phyloP scores from a whole-genome alignment of 2,888 invertebrate genomes.

The Neoaliturus tenellus region DNA sequence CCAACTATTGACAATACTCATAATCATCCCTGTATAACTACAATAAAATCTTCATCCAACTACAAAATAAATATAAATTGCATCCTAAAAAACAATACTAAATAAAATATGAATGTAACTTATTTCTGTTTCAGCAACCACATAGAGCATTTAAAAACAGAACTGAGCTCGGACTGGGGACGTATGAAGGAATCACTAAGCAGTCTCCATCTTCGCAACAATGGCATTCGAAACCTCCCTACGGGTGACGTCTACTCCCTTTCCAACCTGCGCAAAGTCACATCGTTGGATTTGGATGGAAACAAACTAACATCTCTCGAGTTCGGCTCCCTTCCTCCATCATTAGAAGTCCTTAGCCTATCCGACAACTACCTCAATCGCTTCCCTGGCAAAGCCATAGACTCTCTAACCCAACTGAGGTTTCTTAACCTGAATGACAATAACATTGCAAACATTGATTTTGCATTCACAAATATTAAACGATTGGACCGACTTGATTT shows the following conservation, averaged over 20 bases:
- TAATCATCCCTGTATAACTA: no score
- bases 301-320: slow-evolving; percentile 71
- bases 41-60: no score
- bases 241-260: slow-evolving; percentile 75
- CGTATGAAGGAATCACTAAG: slow-evolving; percentile 84
- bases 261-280: slow-evolving; percentile 74
- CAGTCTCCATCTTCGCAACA: slow-evolving; percentile 87
- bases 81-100: no score
- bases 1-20: no score
- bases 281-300: slow-evolving; percentile 82
- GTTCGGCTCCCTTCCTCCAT: slow-evolving; percentile 80
- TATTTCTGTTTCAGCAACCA: slow-evolving; percentile 78
- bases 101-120: no score
- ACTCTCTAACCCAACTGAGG: slow-evolving; percentile 78
- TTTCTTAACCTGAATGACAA: slow-evolving; percentile 83
- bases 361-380: slow-evolving; percentile 83
- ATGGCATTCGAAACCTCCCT: slow-evolving; percentile 78
- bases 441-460: slow-evolving; percentile 76
- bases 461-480: slow-evolving; percentile 77
- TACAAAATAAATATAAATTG: no score
- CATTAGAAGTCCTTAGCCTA: slow-evolving; percentile 81
- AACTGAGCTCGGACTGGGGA: slow-evolving; percentile 81
- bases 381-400: slow-evolving; percentile 80
- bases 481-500: slow-evolving; percentile 88
- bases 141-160: slow-evolving; percentile 79